Conservation (phyloP, 2,797 vertebrate species). For the Myotis daubentonii region DNA sequence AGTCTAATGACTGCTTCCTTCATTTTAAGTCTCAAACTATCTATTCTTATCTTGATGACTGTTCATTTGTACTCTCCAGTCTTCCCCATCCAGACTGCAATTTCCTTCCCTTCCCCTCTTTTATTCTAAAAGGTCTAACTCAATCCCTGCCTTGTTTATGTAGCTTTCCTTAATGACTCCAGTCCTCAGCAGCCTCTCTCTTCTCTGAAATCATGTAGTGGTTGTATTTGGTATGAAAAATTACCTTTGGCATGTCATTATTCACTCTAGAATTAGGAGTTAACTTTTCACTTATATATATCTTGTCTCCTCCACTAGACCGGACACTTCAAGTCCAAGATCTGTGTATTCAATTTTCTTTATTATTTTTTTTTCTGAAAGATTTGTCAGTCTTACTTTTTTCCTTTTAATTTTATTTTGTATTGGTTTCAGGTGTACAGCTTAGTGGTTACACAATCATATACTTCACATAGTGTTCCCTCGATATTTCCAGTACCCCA, state of each 20-base stretch:
- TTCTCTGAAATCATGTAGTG: slow-evolving; percentile 9
- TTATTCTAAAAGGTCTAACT: not conserved
- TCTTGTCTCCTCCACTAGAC: not conserved
- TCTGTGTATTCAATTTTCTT: slow-evolving; percentile 13
- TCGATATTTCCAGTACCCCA: not conserved
- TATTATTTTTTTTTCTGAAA: not conserved
- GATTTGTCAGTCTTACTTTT: not conserved
- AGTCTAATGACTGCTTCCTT: slow-evolving; percentile 18
- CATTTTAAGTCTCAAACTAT: not conserved
- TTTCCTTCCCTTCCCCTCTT: not conserved
- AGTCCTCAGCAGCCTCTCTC: not conserved
- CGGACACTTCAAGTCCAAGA: not conserved
- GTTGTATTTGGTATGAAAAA: slow-evolving; percentile 7
- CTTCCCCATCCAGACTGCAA: not conserved
- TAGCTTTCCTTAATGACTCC: slow-evolving; percentile 5
- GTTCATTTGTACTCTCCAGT: not conserved
- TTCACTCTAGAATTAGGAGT: slow-evolving; percentile 33
- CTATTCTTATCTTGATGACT: not conserved
- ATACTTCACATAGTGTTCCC: not conserved
- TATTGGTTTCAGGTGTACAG: not conserved
- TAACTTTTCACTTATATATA: not conserved
- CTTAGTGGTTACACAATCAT: not conserved
- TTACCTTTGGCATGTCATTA: not conserved
- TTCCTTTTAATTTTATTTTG: not conserved
- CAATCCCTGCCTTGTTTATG: slow-evolving; percentile 10